Evolutionary conservation across 2,113 vertebrate species (phyloP).

Genomic region (Cottus gobio): DNA sequence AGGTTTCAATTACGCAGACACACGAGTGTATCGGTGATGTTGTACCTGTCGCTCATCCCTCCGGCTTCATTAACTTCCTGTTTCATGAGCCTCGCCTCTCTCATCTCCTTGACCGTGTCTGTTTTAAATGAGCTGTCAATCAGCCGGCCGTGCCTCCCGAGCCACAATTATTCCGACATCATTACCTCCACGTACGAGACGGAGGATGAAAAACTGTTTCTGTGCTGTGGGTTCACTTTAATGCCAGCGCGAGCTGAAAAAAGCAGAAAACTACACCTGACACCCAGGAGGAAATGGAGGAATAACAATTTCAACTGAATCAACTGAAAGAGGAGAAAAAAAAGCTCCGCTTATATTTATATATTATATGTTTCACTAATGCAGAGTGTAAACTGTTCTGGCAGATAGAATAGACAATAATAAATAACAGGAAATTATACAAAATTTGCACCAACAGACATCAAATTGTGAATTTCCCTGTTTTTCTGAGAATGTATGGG

Average conservation of each 20-base stretch:
- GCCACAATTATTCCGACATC: slow-evolving; percentile 52
- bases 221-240: slow-evolving; percentile 24
- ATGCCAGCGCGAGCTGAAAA: not conserved
- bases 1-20: slow-evolving; percentile 54
- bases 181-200: slow-evolving; percentile 39
- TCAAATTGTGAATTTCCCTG: too few relatives aligned
- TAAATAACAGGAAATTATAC: too few relatives aligned
- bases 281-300: not conserved
- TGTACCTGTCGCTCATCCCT: slow-evolving; percentile 61
- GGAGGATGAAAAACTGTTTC: slow-evolving; percentile 31
- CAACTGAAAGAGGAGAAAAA: too few relatives aligned
- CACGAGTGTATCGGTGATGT: slow-evolving; percentile 27
- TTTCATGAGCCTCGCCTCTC: slow-evolving; percentile 44
- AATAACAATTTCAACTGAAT: slow-evolving; percentile 16
- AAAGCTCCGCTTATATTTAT: not conserved
- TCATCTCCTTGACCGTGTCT: slow-evolving; percentile 60
- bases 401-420: not conserved
- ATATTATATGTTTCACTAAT: not conserved
- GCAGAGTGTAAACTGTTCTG: not conserved
- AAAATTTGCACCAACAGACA: too few relatives aligned
- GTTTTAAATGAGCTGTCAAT: slow-evolving; percentile 73
- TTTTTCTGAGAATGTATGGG: not conserved
- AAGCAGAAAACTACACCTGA: slow-evolving; percentile 1
- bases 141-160: not conserved
- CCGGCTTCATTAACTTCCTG: slow-evolving; percentile 64